Conservation (phyloP, 1,140 invertebrate species). For the Chymomyza costata region DNA sequence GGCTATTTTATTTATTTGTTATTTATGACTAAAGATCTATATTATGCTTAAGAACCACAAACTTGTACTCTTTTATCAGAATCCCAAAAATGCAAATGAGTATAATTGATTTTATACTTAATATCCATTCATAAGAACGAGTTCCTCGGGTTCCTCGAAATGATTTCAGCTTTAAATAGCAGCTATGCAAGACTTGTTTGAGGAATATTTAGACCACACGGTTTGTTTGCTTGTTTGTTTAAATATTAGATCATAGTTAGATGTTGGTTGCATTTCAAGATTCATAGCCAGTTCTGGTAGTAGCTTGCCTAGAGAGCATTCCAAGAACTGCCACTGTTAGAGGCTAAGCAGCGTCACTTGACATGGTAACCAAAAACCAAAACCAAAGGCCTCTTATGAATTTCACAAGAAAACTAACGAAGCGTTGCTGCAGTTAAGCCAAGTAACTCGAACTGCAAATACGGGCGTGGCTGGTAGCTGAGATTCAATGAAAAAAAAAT, state of each 20-base stretch:
- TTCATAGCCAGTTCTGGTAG: conserved; percentile 25
- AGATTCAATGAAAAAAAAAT: too few species aligned
- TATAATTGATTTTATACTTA: too few species aligned
- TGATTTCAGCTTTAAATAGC: too few species aligned
- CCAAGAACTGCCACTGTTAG: conserved; percentile 42
- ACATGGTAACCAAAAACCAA: conserved; percentile 64
- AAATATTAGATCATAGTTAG: conserved; percentile 38
- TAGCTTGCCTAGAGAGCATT: conserved; percentile 28
- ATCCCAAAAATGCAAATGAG: too few species aligned
- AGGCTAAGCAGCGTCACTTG: conserved; percentile 40
- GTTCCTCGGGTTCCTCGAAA: too few species aligned
- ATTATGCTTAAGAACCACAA: too few species aligned
- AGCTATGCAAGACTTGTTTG: too few species aligned
- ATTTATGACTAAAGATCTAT: too few species aligned
- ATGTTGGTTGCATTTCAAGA: conserved; percentile 25
- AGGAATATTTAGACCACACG: too few species aligned
- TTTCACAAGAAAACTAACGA: conserved; percentile 60
- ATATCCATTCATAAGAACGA: too few species aligned
- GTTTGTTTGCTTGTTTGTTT: conserved; percentile 43
- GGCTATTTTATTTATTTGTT: too few species aligned
- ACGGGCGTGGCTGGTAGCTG: conserved; percentile 25
- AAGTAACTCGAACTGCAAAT: conserved; percentile 44
- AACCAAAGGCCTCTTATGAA: conserved; percentile 35
- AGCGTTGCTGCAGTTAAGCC: conserved; percentile 40
- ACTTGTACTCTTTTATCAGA: too few species aligned